Conservation (phyloP, 1,140 invertebrate species). For the Ridgeia piscesae region DNA sequence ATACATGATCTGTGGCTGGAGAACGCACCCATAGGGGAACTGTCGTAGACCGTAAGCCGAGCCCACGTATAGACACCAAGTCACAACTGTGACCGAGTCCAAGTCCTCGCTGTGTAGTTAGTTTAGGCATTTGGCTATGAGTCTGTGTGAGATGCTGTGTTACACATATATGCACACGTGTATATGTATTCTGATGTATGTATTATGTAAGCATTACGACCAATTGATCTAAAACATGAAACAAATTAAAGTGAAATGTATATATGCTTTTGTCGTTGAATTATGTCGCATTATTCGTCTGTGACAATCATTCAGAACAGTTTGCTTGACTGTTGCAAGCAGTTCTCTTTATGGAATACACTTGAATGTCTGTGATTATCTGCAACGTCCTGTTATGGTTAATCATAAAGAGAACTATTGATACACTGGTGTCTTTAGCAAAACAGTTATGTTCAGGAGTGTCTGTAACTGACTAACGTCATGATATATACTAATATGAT, state of each 20-base stretch:
- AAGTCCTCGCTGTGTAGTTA: neutral
- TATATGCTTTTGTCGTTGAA: neutral
- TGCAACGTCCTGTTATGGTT: too few species aligned
- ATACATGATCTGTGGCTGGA: constrained; percentile 96
- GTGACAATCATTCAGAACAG: too few species aligned
- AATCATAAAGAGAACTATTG: too few species aligned
- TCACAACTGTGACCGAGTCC: neutral
- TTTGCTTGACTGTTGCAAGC: too few species aligned
- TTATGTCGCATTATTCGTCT: neutral
- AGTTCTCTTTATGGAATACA: too few species aligned
- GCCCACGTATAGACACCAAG: neutral
- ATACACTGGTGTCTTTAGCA: too few species aligned
- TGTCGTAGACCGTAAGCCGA: constrained; percentile 66
- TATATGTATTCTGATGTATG: neutral
- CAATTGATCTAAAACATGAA: neutral
- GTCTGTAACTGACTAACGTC: too few species aligned
- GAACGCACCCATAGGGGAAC: constrained; percentile 95
- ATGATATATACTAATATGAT: too few species aligned
- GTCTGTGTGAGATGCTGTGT: neutral
- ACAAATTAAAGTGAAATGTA: neutral
- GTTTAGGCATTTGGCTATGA: neutral
- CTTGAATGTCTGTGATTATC: too few species aligned
- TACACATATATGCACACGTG: neutral
- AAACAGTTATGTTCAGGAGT: too few species aligned
- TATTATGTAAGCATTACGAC: neutral